Base-by-base conservation (phyloP, 2,113 vertebrate genomes). In the Craseonycteris thonglongyai region DNA sequence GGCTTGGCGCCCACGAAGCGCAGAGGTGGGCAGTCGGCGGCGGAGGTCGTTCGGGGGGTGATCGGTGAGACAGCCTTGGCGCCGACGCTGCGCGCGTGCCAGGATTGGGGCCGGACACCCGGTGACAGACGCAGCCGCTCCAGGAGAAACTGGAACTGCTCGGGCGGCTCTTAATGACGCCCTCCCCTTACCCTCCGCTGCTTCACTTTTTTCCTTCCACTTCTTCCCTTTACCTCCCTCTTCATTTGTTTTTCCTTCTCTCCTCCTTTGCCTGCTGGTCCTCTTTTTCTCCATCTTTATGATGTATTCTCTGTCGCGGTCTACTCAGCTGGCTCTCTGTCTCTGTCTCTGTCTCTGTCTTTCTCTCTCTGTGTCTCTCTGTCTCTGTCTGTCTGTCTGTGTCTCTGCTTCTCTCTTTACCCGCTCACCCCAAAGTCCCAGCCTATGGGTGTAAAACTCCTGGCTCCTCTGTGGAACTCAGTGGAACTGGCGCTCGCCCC, bases 61-160 rank as follows among this genome's bases (percentile, higher is more conserved):
- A 38, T 0, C 45, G 0, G 28, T 49, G 22, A 15, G 15, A 35
- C 42, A 3, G 22, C 42, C 33, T 7, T 0, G 58, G 19, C 19
- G 16, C 6, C 14, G 38, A 30, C 38, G 75, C 16, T 28, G 65
- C 7, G 28, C 45, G 45, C 69, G 4, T 18, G 11, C 42, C 7
- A 38, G 24, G 47, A 1, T 24, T 30, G 22, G 33, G 21, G 26
- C 24, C 18, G 2, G 8, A 42, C 33, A 11, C 35, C 49, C 49
- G 59, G 78, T 47, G 58, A 38, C 71, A 6, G 88, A 8, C 9
- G 58, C 59, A 6, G 42, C 61, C 22, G 18, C n/a, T 24, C 58
- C 1, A 0, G 6, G 58, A 30, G 56, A 61, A 11, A 14, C 75
- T 7, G 11, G 47, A 13, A 42, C 61, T 15, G 42, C 33, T 19